Evolutionary conservation across 2,113 vertebrate genomes (phyloP).

Genomic region (Gnathonemus echidnorhynchus): DNA sequence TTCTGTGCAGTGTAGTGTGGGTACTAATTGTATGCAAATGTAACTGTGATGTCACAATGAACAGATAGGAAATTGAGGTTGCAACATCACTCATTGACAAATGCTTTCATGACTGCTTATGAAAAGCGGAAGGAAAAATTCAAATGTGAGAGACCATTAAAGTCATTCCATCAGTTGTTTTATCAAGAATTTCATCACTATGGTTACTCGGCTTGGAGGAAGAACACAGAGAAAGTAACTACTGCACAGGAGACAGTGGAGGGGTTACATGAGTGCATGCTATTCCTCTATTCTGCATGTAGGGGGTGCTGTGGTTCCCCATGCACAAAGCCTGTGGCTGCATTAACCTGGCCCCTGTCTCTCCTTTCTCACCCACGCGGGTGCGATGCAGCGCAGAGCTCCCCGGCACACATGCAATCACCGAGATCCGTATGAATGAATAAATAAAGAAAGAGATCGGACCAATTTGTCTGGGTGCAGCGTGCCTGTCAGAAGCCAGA

Average conservation of each 20-base stretch:
- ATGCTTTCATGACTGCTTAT: not conserved
- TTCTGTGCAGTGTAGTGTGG: not conserved
- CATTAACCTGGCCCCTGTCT: not conserved
- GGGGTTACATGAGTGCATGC: not conserved
- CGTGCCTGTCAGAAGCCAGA: slow-evolving; percentile 60
- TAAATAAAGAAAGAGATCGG: slow-evolving; percentile 43
- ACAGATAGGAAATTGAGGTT: not conserved
- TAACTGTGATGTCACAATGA: not conserved
- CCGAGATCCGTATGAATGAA: slow-evolving; percentile 33
- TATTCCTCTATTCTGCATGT: slow-evolving; percentile 33
- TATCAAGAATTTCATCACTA: not conserved
- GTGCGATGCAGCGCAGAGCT: slow-evolving; percentile 13
- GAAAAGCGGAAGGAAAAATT: not conserved
- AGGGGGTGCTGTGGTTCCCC: slow-evolving; percentile 58
- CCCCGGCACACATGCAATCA: slow-evolving; percentile 29
- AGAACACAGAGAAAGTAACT: not conserved
- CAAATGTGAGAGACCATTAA: not conserved
- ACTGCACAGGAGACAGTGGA: not conserved
- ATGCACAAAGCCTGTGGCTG: slow-evolving; percentile 24
- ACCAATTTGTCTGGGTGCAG: slow-evolving; percentile 42
- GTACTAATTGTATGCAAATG: not conserved
- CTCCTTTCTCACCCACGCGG: slow-evolving; percentile 24
- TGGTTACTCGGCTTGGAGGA: not conserved
- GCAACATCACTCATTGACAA: not conserved
- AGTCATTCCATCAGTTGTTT: not conserved